Evolutionary conservation across 1,140 invertebrate species (phyloP).

Genomic region (Conus betulinus): DNA sequence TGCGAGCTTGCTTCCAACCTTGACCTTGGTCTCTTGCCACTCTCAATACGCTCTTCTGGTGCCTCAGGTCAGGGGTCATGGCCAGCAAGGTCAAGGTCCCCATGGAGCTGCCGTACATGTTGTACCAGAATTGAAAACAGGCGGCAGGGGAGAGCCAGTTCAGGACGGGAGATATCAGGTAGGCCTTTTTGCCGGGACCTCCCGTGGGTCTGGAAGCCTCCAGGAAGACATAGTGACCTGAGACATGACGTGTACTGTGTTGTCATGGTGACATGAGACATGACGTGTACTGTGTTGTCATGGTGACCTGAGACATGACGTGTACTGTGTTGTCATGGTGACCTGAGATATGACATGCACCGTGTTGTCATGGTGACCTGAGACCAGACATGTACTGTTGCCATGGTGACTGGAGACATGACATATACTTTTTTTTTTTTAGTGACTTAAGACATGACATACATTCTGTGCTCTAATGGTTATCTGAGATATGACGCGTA

Average conservation of each 20-base stretch:
- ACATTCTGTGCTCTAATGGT: no score
- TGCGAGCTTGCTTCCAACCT: not conserved
- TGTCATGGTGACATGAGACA: not conserved
- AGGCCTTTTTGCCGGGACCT: slow-evolving; percentile 80
- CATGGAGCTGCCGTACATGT: slow-evolving; percentile 83
- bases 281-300: no score
- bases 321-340: no score
- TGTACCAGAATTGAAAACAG: slow-evolving; percentile 81
- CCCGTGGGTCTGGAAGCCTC: slow-evolving; percentile 81
- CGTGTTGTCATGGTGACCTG: no score
- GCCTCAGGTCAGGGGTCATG: not conserved
- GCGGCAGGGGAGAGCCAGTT: slow-evolving; percentile 29
- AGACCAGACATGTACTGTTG: not conserved
- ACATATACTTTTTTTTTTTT: no score
- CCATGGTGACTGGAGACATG: no score
- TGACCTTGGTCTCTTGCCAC: not conserved
- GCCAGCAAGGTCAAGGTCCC: slow-evolving; percentile 59
- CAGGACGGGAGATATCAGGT: slow-evolving; percentile 53
- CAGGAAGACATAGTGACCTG: slow-evolving; percentile 84
- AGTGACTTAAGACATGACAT: no score
- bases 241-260: not conserved
- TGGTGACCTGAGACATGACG: not conserved
- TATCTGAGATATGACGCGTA: no score
- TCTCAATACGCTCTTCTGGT: not conserved
- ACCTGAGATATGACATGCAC: no score